Evolutionary conservation across 2,888 invertebrate species (phyloP).

Genomic region (Crepidodera aurea): DNA sequence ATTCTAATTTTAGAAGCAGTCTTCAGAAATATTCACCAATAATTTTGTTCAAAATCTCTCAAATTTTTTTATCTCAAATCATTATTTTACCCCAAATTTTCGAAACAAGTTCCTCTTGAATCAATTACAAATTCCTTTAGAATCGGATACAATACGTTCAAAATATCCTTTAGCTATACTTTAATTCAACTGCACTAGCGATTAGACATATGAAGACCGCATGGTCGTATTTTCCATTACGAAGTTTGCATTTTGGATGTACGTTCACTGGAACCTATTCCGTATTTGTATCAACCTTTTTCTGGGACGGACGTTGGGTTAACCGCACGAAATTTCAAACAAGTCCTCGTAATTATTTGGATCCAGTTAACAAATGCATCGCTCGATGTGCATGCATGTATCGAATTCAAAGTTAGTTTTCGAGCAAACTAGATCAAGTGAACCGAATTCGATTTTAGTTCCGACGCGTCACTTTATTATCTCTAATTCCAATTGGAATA

Average conservation of each 20-base stretch:
- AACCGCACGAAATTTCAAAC: slow-evolving; percentile 34
- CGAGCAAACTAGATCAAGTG: slow-evolving; percentile 28
- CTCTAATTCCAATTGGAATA: slow-evolving; percentile 28
- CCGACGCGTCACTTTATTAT: slow-evolving; percentile 32
- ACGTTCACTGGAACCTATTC: background rate
- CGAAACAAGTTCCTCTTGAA: no score
- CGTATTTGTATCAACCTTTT: background rate
- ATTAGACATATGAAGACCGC: no score
- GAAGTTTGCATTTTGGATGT: background rate
- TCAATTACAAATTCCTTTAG: no score
- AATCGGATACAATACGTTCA: no score
- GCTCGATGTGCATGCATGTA: slow-evolving; percentile 15
- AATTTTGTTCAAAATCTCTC: no score
- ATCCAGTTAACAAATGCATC: slow-evolving; percentile 34
- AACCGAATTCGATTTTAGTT: slow-evolving; percentile 29
- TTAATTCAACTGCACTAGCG: no score
- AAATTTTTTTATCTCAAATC: no score
- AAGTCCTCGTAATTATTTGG: slow-evolving; percentile 31
- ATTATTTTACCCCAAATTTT: no score
- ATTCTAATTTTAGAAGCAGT: no score
- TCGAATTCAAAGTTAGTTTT: slow-evolving; percentile 32
- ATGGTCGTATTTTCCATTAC: background rate
- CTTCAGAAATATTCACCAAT: no score
- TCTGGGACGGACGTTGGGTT: background rate
- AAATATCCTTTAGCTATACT: no score